Conservation (phyloP, 2,888 invertebrate genomes). For the Philonicus albiceps region DNA sequence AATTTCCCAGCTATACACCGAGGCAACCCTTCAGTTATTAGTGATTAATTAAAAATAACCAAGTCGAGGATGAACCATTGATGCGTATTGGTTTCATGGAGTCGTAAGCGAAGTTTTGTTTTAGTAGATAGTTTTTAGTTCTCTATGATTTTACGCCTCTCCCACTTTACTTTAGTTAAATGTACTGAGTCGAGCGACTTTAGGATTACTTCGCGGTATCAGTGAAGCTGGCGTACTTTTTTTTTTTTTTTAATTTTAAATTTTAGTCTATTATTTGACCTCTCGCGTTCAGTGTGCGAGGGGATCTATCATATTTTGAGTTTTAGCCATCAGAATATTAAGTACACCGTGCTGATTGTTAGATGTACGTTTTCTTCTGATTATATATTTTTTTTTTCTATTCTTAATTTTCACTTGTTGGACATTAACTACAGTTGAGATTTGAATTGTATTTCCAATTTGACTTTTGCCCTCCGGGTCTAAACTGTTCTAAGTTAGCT, state of each 20-base stretch:
- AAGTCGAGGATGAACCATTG: conserved; percentile 6
- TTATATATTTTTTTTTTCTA: background rate
- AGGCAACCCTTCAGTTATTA: background rate
- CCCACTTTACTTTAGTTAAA: background rate
- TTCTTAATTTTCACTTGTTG: background rate
- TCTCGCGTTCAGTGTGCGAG: background rate
- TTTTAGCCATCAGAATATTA: background rate
- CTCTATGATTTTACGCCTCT: background rate
- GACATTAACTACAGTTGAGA: background rate
- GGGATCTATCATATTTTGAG: background rate
- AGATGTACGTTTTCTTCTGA: background rate
- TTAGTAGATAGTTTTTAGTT: background rate
- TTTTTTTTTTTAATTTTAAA: background rate
- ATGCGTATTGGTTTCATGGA: background rate
- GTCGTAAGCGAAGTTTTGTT: background rate
- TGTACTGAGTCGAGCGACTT: background rate
- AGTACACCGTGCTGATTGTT: background rate
- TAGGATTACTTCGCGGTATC: background rate
- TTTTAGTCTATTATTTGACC: background rate
- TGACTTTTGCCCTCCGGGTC: background rate
- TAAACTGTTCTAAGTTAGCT: conserved; percentile 7
- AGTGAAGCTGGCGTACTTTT: background rate
- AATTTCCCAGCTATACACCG: background rate
- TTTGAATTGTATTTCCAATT: conserved; percentile 1
- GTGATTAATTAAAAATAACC: conserved; percentile 38